These are phyloP conservation scores for Phortica okadai DNA, from an alignment of 2,888 invertebrate species.

Conservation along the genomic window DNA sequence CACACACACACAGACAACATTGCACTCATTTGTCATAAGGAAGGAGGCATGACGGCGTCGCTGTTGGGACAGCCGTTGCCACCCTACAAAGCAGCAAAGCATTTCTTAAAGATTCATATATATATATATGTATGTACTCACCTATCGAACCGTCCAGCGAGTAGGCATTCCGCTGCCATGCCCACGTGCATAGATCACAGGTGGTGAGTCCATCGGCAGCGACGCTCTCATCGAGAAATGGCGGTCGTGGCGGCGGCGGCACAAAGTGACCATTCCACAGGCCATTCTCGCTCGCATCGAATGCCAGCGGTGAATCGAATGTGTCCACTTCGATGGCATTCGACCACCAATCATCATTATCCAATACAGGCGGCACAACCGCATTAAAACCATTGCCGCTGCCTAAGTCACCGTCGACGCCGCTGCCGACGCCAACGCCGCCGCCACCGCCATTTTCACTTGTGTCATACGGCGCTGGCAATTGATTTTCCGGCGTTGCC, in stretches of 20 bases:
- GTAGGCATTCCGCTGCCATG: conserved; percentile 81
- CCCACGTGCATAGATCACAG: conserved; percentile 86
- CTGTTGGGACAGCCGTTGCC: conserved; percentile 21
- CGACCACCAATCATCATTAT: conserved; percentile 75
- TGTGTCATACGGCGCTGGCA: conserved; percentile 61
- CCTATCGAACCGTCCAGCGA: conserved; percentile 80
- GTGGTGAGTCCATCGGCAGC: conserved; percentile 84
- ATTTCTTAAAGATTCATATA: neutral
- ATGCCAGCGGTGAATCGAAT: conserved; percentile 76
- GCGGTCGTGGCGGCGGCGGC: conserved; percentile 83
- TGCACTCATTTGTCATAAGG: conserved; percentile 30
- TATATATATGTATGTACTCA: conserved; percentile 72
- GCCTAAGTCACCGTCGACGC: conserved; percentile 25
- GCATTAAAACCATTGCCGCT: conserved; percentile 50
- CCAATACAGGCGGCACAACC: conserved; percentile 53
- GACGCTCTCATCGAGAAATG: conserved; percentile 81
- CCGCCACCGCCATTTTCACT: conserved; percentile 1
- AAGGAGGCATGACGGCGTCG: conserved; percentile 26
- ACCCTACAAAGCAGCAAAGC: conserved; percentile 22
- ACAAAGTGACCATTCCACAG: conserved; percentile 79
- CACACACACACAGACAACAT: neutral
- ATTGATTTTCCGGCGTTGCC: conserved; percentile 61
- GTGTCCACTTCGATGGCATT: conserved; percentile 77
- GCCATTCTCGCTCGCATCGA: conserved; percentile 76
- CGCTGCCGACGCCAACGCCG: conserved; percentile 36